Conservation (phyloP, 2,797 vertebrate genomes). For the Trichosurus vulpecula region DNA sequence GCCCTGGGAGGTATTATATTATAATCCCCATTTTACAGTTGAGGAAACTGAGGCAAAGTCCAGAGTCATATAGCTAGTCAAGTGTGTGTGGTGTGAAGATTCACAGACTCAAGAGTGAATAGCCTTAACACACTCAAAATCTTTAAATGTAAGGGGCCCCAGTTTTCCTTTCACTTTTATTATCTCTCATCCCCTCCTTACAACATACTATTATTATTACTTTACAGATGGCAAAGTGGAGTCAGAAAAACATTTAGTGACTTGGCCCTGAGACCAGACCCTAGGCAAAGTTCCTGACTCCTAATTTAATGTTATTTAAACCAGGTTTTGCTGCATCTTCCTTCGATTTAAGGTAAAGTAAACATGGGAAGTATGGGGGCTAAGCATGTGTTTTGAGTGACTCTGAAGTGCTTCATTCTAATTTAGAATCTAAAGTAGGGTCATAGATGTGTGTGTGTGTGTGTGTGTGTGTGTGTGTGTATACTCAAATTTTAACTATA, state of each 20-base stretch:
- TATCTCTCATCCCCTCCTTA: background rate
- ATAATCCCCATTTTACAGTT: background rate
- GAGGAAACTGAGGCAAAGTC: background rate
- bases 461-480: too few relatives aligned
- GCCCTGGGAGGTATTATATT: background rate
- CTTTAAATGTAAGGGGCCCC: background rate
- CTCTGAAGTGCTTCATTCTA: background rate
- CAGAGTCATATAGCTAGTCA: background rate
- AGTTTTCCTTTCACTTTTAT: background rate
- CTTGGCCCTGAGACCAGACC: background rate
- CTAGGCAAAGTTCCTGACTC: background rate
- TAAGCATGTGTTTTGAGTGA: background rate
- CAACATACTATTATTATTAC: background rate
- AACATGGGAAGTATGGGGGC: background rate
- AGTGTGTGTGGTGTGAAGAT: background rate
- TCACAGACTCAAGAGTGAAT: background rate
- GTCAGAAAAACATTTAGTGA: background rate
- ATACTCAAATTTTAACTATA: background rate
- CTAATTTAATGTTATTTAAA: background rate
- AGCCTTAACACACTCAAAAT: background rate
- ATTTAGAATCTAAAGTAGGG: background rate
- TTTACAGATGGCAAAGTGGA: constrained; percentile 5
- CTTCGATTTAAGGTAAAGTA: background rate
- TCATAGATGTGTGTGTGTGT: background rate
- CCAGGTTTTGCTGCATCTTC: background rate